Evolutionary conservation across 2,888 invertebrate genomes (phyloP), one percentile per base, ranked within the genome.

Genomic region (Dynastes grantii): DNA sequence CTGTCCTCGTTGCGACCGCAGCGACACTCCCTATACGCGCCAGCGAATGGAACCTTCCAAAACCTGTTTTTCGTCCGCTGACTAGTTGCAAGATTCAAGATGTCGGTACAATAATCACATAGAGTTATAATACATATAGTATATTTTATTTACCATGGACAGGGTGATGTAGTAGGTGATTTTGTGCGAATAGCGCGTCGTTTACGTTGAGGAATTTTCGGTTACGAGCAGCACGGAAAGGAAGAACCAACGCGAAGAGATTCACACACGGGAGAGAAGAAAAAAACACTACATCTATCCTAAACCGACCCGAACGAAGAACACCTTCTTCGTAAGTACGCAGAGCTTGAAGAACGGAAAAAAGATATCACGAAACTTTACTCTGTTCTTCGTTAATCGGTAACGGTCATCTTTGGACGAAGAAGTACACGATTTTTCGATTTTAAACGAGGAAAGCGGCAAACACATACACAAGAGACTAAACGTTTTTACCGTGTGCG

Each of bases 121-220:
- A 73, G 58, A 73, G 73, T 73, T 73, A 73, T 73, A 73, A 73
- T 73, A 73, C 73, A 73, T 58, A 73, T 58, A 73, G 73, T 73
- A 73, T 73, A 73, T 73, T 73, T 73, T 73, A 73, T 73, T 73
- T 73, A 73, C 73, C 40, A 73, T 73, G 58, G 73, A 40, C 58
- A 58, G 58, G 73, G 73, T 73, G 73, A 73, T 73, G 73, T 61
- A 73, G 73, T 73, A 73, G 40, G 37, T 73, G 73, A 73, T 73
- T 70, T 73, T 73, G 73, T 73, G 58, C 29, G 70, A 51, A 51
- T 53, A 27, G 16, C 29, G 51, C 73, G 58, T 58, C 22, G 32
- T n/a, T 58, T 40, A 73, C 37, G 58, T 22, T 16, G 53, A 49
- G 16, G 16, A 58, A 32, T 58, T 73, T 73, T 73, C 58, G 73